Evolutionary conservation across 2,888 invertebrate species (phyloP).

Genomic region (Trachelus tabidus): DNA sequence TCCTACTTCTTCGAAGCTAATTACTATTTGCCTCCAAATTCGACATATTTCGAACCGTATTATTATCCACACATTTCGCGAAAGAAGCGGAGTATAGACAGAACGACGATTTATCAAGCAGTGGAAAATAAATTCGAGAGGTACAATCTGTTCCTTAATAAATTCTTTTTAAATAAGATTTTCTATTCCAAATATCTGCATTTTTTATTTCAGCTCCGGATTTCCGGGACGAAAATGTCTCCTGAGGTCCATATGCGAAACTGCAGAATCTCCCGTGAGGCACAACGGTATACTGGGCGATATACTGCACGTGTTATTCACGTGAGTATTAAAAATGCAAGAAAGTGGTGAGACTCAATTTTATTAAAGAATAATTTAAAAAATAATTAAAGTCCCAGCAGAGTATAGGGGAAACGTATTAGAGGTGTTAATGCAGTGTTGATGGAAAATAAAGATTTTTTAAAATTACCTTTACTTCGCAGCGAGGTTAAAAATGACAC

Average conservation of each 20-base stretch:
- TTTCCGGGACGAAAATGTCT: slow-evolving; percentile 72
- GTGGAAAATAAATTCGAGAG: slow-evolving; percentile 70
- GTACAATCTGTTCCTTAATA: slow-evolving; percentile 49
- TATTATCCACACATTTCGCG: slow-evolving; percentile 38
- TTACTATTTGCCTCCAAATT: slow-evolving; percentile 73
- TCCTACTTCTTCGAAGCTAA: slow-evolving; percentile 81
- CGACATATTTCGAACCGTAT: slow-evolving; percentile 50
- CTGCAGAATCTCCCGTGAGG: slow-evolving; percentile 68
- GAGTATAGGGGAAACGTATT: no score
- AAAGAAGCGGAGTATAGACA: slow-evolving; percentile 69
- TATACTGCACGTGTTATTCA: slow-evolving; percentile 74
- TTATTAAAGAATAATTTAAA: no score
- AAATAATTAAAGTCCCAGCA: no score
- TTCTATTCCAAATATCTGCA: background rate
- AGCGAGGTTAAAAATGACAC: background rate
- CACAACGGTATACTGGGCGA: slow-evolving; percentile 77
- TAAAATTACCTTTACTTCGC: no score
- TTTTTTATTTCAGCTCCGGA: slow-evolving; percentile 66
- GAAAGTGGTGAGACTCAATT: no score
- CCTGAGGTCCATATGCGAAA: slow-evolving; percentile 75
- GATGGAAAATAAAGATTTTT: no score
- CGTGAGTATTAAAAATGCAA: slow-evolving; percentile 68
- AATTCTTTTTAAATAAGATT: background rate
- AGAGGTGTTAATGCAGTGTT: no score
- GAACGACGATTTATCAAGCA: slow-evolving; percentile 69